Evolutionary conservation across 2,113 vertebrate genomes (phyloP), one percentile per base, ranked within the genome.

Genomic region (Syrrhaptes paradoxus): DNA sequence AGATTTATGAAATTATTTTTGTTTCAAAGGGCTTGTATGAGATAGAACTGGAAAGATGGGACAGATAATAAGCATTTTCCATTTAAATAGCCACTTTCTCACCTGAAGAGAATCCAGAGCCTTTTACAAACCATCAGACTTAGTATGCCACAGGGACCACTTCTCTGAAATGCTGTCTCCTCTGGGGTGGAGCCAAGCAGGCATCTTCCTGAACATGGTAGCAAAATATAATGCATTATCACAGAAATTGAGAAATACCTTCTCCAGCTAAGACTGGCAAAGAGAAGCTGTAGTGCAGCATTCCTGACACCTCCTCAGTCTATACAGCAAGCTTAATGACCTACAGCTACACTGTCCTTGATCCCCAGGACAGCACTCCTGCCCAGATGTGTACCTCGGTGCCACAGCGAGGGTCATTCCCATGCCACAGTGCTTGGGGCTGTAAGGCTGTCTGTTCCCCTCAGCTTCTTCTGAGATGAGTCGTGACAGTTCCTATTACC

Each of bases 351-450:
- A 9, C n/a, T 34, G 41, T 10, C 34, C 67, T 63, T 32, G 43
- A 55, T 71, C 72, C 28, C 58, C 59, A 29, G 32, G 49, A 38
- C 85, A 52, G 19, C 19, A 4, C 17, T 45, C 9, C 25, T n/a
- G 36, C 41, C 41, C 72, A 51, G 63, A 16, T 11, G 18, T 24
- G 32, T 38, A 25, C 17, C 26, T 14, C 9, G 45, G 31, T 82
- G 32, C 34, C 1, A 8, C 70, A 34, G 34, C 2, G 18, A n/a
- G 18, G 22, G 15, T 13, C 0, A 0, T 6, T 43, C 32, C 74
- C 0, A 0, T 55, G 66, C 26, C 45, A 19, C 0, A 0, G 43
- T 62, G 17, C 41, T 3, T 11, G 52, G 34, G 66, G 22, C 25
- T 2, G 6, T 9, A 11, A 38, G 18, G 34, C 52, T 87, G 16